Evolutionary conservation across 2,113 vertebrate species (phyloP).

Genomic region (Syrrhaptes paradoxus): DNA sequence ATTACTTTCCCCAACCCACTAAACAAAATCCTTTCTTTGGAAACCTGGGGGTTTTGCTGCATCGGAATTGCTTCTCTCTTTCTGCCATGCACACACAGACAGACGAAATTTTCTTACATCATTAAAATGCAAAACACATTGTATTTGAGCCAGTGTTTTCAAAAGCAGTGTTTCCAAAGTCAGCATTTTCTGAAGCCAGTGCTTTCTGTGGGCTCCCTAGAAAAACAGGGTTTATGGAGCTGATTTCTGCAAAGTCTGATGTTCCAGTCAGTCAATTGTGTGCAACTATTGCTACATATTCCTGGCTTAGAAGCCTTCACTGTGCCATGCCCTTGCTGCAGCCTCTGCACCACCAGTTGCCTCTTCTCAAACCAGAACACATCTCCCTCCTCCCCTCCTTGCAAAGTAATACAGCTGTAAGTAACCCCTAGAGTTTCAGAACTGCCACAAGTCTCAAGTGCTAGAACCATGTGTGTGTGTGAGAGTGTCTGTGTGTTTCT

Average conservation of each 20-base stretch:
- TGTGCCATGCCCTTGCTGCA: background rate
- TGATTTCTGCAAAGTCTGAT: slow-evolving; percentile 12
- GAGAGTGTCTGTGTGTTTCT: too few species aligned
- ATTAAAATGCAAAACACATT: background rate
- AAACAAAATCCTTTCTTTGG: background rate
- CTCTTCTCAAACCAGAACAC: background rate
- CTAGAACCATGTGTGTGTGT: background rate
- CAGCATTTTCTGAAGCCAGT: background rate
- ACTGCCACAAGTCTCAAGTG: background rate
- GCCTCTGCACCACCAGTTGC: background rate
- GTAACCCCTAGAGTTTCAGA: background rate
- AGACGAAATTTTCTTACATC: background rate
- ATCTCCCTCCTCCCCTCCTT: background rate
- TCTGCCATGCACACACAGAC: background rate
- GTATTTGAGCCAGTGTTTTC: background rate
- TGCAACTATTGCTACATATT: background rate
- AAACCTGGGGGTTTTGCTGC: background rate
- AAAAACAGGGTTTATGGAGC: background rate
- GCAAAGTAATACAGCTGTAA: background rate
- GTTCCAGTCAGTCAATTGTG: background rate
- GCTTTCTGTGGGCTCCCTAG: background rate
- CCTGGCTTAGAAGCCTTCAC: background rate
- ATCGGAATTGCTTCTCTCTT: background rate
- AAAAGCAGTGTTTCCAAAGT: background rate
- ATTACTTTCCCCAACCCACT: background rate